phyloP scores from a whole-genome alignment of 2,113 vertebrate genomes.

The Mus musculus region DNA sequence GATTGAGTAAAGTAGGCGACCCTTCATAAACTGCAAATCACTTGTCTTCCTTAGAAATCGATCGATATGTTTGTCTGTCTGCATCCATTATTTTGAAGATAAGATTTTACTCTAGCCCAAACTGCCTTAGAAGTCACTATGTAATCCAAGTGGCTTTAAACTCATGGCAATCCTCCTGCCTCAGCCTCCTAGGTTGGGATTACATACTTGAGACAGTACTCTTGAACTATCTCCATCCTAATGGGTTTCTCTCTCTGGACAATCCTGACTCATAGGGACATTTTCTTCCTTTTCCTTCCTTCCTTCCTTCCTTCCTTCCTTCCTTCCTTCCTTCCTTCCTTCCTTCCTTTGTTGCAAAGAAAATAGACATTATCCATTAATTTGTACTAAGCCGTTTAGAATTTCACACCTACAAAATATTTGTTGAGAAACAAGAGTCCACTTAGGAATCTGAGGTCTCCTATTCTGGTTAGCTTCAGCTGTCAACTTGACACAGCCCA shows the following conservation, averaged over 20 bases:
- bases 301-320: no score
- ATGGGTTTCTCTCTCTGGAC: slow-evolving; percentile 3
- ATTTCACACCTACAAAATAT: neutral
- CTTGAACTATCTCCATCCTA: neutral
- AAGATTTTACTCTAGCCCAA: neutral
- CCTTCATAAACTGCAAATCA: neutral
- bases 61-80: neutral
- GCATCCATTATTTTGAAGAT: neutral
- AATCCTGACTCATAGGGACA: neutral
- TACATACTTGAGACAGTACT: neutral
- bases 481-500: neutral
- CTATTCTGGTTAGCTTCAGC: neutral
- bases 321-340: no score
- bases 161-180: neutral
- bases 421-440: neutral
- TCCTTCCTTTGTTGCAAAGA: neutral
- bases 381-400: slow-evolving; percentile 16
- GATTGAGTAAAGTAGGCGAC: neutral
- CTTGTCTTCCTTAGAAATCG: neutral
- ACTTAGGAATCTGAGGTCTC: neutral
- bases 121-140: neutral
- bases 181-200: neutral
- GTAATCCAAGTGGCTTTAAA: neutral
- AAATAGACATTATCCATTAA: neutral
- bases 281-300: no score